Evolutionary conservation across 2,113 vertebrate genomes (phyloP).

Genomic region (Columba janthina): DNA sequence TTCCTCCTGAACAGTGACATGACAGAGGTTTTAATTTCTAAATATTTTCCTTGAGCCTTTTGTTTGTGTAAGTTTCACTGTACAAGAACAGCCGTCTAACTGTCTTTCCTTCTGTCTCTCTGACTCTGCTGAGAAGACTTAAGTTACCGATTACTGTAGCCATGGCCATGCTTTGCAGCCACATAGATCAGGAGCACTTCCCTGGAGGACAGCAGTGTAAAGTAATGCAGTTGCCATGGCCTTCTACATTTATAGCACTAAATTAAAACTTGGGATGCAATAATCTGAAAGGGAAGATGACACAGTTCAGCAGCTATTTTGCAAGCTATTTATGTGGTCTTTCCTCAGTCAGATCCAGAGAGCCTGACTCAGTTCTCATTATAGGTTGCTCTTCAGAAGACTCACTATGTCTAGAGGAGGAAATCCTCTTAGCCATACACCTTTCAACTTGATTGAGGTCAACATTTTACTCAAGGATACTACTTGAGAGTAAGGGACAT

Average conservation of each 20-base stretch:
- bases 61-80: accelerated
- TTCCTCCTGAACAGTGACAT: not conserved
- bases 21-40: not conserved
- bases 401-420: not conserved
- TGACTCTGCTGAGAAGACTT: not conserved
- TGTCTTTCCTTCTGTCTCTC: not conserved
- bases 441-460: not conserved
- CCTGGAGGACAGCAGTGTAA: not conserved
- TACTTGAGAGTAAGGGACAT: not conserved
- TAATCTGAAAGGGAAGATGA: not conserved
- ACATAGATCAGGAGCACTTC: accelerated
- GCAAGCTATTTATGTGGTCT: not conserved
- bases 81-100: not conserved
- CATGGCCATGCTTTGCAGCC: not conserved
- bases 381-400: not conserved
- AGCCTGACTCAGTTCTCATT: not conserved
- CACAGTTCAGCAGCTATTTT: not conserved
- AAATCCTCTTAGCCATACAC: not conserved
- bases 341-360: not conserved
- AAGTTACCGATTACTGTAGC: not conserved
- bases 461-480: not conserved
- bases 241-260: not conserved
- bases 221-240: not conserved
- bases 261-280: not conserved
- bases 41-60: not conserved